phyloP scores from a whole-genome alignment of 2,888 invertebrate species.

The Platypus cylindrus region DNA sequence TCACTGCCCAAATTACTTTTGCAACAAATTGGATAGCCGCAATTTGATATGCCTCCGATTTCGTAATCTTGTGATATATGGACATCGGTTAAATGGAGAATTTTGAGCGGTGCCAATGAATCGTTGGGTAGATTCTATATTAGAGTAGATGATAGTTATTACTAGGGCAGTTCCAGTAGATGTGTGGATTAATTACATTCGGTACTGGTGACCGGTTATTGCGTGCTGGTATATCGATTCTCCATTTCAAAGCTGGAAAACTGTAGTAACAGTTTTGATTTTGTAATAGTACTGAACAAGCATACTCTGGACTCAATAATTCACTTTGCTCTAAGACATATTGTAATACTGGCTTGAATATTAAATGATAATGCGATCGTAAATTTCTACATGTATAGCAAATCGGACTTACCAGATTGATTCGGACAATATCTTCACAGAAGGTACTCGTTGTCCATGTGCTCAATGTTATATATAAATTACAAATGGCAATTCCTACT shows the following conservation, averaged over 20 bases:
- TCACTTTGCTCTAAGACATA: constrained; percentile 18
- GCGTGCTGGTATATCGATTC: constrained; percentile 12
- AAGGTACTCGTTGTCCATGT: constrained; percentile 17
- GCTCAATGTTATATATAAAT: constrained; percentile 16
- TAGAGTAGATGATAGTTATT: too few relatives aligned
- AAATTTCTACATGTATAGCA: not conserved
- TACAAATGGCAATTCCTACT: constrained; percentile 16
- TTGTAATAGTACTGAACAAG: constrained; percentile 20
- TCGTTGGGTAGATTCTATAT: too few relatives aligned
- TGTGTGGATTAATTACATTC: too few relatives aligned
- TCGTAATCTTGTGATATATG: constrained; percentile 68
- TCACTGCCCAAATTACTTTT: constrained; percentile 43
- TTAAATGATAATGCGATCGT: not conserved
- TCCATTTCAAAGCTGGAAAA: constrained; percentile 18
- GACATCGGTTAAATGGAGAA: constrained; percentile 64
- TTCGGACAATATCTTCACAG: constrained; percentile 15
- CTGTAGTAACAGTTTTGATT: constrained; percentile 18
- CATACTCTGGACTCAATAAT: constrained; percentile 19
- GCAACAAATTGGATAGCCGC: constrained; percentile 70
- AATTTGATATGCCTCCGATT: constrained; percentile 51
- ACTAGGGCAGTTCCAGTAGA: too few relatives aligned
- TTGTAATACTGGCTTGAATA: constrained; percentile 19
- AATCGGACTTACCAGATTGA: constrained; percentile 16
- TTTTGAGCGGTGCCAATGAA: constrained; percentile 20
- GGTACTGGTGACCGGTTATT: too few relatives aligned